Conservation (phyloP, 2,797 vertebrate genomes). For the Darevskia mixta region DNA sequence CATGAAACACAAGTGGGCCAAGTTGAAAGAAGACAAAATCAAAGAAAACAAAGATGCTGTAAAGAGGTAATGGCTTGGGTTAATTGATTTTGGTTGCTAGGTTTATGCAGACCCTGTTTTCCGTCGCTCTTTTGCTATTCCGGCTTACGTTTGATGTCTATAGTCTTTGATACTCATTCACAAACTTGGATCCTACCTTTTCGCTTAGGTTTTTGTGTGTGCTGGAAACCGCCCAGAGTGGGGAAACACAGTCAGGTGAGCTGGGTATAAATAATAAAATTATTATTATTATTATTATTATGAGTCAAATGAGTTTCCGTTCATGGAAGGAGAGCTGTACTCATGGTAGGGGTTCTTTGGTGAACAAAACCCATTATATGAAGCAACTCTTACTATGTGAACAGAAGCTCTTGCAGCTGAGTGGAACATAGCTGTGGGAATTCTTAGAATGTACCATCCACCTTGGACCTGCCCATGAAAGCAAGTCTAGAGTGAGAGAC, state of each 20-base stretch:
- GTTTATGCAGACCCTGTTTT: accelerated
- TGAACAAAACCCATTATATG: too few species aligned
- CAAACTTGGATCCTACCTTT: not conserved
- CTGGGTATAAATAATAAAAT: too few species aligned
- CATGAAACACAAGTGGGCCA: conserved; percentile 90
- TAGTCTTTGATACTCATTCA: not conserved
- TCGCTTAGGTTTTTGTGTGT: too few species aligned
- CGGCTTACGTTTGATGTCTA: not conserved
- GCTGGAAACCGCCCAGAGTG: too few species aligned
- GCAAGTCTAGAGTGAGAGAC: too few species aligned
- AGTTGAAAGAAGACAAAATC: conserved; percentile 80
- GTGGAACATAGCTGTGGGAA: too few species aligned
- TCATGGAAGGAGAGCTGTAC: not conserved
- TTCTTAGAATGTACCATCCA: too few species aligned
- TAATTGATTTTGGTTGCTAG: not conserved
- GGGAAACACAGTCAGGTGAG: too few species aligned
- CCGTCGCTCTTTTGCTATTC: not conserved
- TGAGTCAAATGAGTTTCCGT: too few species aligned
- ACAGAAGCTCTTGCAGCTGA: not conserved
- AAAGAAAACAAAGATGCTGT: conserved; percentile 85
- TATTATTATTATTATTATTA: too few species aligned
- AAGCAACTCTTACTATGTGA: too few species aligned
- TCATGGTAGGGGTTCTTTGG: not conserved
- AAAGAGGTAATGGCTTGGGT: conserved; percentile 80
- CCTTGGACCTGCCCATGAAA: too few species aligned